phyloP scores from a whole-genome alignment of 1,140 invertebrate genomes.

The Danaus melanippus region DNA sequence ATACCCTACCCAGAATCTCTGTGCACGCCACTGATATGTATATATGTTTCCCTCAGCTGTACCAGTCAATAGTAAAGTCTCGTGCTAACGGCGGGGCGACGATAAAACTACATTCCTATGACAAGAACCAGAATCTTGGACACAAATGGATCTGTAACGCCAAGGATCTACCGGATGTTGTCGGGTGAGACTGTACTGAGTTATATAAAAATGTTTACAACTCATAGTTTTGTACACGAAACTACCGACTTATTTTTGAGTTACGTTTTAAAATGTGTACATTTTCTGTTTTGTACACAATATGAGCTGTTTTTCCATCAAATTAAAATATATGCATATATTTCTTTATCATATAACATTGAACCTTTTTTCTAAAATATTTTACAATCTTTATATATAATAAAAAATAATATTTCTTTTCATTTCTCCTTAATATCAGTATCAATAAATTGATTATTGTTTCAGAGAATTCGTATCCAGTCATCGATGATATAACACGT shows the following conservation, averaged over 20 bases:
- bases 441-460: conserved; percentile 13
- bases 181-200: conserved; percentile 32
- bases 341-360: too few species aligned
- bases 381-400: too few species aligned
- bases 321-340: not conserved
- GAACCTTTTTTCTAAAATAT: too few species aligned
- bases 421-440: too few species aligned
- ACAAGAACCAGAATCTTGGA: conserved; percentile 33
- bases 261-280: too few species aligned
- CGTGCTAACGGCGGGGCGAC: conserved; percentile 26
- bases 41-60: conserved; percentile 32
- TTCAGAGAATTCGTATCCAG: conserved; percentile 28
- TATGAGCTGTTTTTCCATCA: not conserved
- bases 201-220: too few species aligned
- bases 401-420: too few species aligned
- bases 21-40: too few species aligned
- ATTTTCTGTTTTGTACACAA: too few species aligned
- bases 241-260: too few species aligned
- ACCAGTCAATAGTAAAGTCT: conserved; percentile 29
- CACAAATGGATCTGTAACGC: conserved; percentile 49
- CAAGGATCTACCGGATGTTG: conserved; percentile 28
- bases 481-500: conserved; percentile 8
- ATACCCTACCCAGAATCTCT: too few species aligned
- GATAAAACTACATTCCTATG: conserved; percentile 36
- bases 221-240: too few species aligned